Conservation (phyloP, 1,140 invertebrate species). For the Trissolcus basalis region DNA sequence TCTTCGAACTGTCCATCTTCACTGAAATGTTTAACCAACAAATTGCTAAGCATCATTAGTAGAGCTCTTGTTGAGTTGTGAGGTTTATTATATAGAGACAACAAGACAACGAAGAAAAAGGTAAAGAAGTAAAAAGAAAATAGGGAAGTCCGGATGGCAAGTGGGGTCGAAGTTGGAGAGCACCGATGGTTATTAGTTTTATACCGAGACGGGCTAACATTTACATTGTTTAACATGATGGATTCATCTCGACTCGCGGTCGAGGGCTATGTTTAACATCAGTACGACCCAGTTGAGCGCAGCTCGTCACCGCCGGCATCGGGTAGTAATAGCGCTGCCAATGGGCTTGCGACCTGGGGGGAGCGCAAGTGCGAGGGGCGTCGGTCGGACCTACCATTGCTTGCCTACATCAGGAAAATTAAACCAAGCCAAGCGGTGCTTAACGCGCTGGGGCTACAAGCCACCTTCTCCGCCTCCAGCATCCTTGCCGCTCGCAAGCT, state of each 20-base stretch:
- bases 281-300: constrained; percentile 55
- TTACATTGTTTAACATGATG: constrained; percentile 76
- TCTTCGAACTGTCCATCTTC: constrained; percentile 67
- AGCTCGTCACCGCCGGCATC: constrained; percentile 61
- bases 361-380: constrained; percentile 58
- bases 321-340: constrained; percentile 54
- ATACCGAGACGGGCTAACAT: constrained; percentile 73
- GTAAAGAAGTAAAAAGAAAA: no score
- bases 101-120: no score
- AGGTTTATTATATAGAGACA: no score
- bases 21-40: constrained; percentile 69
- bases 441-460: constrained; percentile 75
- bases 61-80: no score
- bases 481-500: constrained; percentile 54
- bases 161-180: constrained; percentile 60
- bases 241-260: constrained; percentile 70
- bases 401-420: constrained; percentile 77
- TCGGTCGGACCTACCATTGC: constrained; percentile 68
- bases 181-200: constrained; percentile 72
- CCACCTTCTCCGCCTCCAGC: constrained; percentile 65
- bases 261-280: constrained; percentile 70
- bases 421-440: constrained; percentile 76
- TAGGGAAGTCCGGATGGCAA: constrained; percentile 40
- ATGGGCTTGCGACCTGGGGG: constrained; percentile 67
- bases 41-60: constrained; percentile 28